Conservation (phyloP, 92 coral and sea anemone genomes). For the Epizoanthus fatuus region DNA sequence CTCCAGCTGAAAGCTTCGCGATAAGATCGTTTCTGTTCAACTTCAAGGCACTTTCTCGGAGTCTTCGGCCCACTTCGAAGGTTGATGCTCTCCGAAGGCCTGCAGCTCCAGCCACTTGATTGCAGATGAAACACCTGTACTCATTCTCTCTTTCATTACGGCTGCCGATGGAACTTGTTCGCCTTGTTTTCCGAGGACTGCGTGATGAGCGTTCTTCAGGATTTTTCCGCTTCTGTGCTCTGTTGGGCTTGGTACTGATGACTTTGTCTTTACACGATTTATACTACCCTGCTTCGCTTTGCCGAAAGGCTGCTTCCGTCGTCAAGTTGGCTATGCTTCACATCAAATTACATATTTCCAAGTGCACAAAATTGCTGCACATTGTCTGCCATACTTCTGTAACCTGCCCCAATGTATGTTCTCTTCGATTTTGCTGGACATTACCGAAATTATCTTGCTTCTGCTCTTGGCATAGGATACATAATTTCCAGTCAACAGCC, state of each 20-base stretch:
- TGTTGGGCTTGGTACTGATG: constrained; percentile 41
- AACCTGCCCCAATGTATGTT: constrained; percentile 43
- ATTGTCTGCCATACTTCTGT: constrained; percentile 44
- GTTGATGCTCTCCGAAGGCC: constrained; percentile 66
- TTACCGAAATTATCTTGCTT: constrained; percentile 27
- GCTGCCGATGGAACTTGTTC: constrained; percentile 17
- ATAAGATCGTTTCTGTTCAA: constrained; percentile 46
- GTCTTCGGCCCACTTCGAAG: constrained; percentile 52
- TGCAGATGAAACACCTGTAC: constrained; percentile 61
- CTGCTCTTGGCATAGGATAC: constrained; percentile 39
- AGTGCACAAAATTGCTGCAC: constrained; percentile 34
- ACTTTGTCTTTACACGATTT: too few relatives aligned
- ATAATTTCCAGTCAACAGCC: constrained; percentile 34
- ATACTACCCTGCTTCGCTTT: too few relatives aligned
- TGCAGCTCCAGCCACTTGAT: constrained; percentile 43
- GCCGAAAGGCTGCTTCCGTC: constrained; percentile 50
- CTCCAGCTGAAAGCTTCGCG: constrained; percentile 67
- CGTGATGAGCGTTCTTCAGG: constrained; percentile 7
- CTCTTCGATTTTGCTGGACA: constrained; percentile 48
- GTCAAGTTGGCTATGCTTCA: constrained; percentile 41
- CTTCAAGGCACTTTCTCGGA: constrained; percentile 57
- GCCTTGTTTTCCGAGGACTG: constrained; percentile 38
- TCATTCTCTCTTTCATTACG: constrained; percentile 25
- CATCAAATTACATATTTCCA: constrained; percentile 23
- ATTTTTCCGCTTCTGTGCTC: constrained; percentile 46